These are phyloP conservation scores for Acleris literana DNA, from an alignment of 2,888 invertebrate genomes.

Conservation along the genomic window DNA sequence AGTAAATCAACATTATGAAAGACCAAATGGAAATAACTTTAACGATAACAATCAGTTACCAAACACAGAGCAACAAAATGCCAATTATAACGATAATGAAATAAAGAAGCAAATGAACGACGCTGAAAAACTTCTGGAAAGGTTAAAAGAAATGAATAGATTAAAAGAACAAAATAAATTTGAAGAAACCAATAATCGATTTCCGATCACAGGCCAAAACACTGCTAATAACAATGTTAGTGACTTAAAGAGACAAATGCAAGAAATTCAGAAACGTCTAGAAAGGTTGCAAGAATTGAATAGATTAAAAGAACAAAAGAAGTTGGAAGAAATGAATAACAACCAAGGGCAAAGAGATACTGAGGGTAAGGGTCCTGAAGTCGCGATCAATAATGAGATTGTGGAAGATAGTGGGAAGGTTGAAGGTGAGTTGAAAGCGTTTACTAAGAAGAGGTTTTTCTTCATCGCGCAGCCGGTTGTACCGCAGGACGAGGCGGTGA, in stretches of 20 bases:
- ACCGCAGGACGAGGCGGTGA: slow-evolving; percentile 47
- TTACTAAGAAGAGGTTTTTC: slow-evolving; percentile 46
- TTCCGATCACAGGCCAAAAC: slow-evolving; percentile 8
- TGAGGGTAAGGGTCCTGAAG: slow-evolving; percentile 6
- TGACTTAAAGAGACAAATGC: slow-evolving; percentile 24
- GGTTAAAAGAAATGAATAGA: slow-evolving; percentile 47
- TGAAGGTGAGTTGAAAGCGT: slow-evolving; percentile 28
- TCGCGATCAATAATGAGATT: slow-evolving; percentile 11
- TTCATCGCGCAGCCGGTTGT: slow-evolving; percentile 52
- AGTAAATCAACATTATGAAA: slow-evolving; percentile 13
- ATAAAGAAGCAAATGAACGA: slow-evolving; percentile 27
- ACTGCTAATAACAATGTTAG: slow-evolving; percentile 10
- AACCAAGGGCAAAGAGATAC: slow-evolving; percentile 12
- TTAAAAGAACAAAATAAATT: slow-evolving; percentile 45
- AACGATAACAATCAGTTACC: slow-evolving; percentile 12
- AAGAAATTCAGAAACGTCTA: slow-evolving; percentile 40
- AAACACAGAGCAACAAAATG: slow-evolving; percentile 9
- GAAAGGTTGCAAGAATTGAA: slow-evolving; percentile 48
- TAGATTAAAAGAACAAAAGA: slow-evolving; percentile 45
- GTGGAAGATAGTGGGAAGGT: slow-evolving; percentile 7
- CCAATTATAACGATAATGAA: slow-evolving; percentile 11
- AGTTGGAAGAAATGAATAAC: slow-evolving; percentile 28
- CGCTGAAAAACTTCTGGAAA: slow-evolving; percentile 42
- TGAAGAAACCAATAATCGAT: slow-evolving; percentile 13
- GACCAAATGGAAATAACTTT: slow-evolving; percentile 11